Evolutionary conservation across 2,113 vertebrate species (phyloP).

Genomic region (Peucedramus taeniatus): DNA sequence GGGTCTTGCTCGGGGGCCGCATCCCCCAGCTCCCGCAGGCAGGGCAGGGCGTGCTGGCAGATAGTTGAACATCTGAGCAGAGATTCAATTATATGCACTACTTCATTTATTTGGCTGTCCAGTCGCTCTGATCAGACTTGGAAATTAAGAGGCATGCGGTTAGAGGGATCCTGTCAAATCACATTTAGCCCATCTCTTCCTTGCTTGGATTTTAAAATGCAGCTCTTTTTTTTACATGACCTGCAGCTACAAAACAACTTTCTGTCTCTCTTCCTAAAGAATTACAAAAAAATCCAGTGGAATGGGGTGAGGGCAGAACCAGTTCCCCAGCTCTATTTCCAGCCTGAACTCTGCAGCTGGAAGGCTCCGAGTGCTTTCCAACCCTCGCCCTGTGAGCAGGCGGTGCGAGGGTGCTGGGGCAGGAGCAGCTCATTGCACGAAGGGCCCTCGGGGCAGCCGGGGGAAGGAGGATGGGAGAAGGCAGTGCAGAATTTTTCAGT

Average conservation of each 20-base stretch:
- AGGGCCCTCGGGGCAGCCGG: not conserved
- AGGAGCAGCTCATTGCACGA: not conserved
- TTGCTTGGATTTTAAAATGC: not conserved
- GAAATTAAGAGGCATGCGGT: constrained; percentile 43
- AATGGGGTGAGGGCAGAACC: not conserved
- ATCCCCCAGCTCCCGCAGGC: not conserved
- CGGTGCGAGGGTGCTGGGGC: not conserved
- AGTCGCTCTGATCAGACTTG: constrained; percentile 41
- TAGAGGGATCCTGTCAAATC: constrained; percentile 43
- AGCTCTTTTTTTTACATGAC: constrained; percentile 25
- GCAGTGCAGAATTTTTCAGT: not conserved
- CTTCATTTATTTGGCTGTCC: constrained; percentile 49
- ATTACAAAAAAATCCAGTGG: not conserved
- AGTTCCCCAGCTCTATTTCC: not conserved
- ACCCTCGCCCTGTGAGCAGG: not conserved
- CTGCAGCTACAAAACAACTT: constrained; percentile 48
- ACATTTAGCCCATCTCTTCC: constrained; percentile 8
- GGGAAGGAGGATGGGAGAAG: not conserved
- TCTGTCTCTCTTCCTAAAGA: not conserved
- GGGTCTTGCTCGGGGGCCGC: not conserved
- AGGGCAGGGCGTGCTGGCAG: not conserved
- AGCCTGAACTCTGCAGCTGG: not conserved
- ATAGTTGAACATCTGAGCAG: not conserved
- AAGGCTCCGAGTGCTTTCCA: not conserved
- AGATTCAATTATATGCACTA: constrained; percentile 46